phyloP scores from a whole-genome alignment of 2,888 invertebrate species.

The Homarus gammarus region DNA sequence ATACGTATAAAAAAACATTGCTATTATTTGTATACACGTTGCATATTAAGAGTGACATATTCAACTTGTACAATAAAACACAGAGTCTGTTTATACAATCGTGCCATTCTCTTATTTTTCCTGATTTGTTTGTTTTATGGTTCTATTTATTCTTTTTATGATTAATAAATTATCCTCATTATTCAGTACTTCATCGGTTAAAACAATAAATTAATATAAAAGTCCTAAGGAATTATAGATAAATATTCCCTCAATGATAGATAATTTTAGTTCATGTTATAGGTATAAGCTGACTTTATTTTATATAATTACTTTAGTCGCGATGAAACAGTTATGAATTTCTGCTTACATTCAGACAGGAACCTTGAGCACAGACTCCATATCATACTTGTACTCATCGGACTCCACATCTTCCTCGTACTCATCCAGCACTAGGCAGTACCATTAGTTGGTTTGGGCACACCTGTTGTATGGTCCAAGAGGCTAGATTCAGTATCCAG shows the following conservation, averaged over 20 bases:
- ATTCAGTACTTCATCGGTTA: neutral
- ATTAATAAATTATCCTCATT: neutral
- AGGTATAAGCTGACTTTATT: no score
- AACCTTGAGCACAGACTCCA: conserved; percentile 33
- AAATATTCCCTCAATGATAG: no score
- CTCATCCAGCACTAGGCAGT: conserved; percentile 8
- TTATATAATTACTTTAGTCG: neutral
- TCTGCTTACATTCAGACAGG: conserved; percentile 23
- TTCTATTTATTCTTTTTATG: neutral
- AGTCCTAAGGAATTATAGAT: neutral
- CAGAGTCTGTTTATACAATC: no score
- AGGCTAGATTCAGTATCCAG: conserved; percentile 26
- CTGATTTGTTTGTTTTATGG: no score
- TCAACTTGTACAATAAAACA: no score
- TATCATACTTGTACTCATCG: neutral
- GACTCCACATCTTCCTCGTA: conserved; percentile 18
- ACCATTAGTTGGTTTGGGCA: conserved; percentile 25
- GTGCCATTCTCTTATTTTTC: no score
- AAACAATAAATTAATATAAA: neutral
- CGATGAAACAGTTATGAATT: conserved; percentile 6
- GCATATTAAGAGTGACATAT: no score
- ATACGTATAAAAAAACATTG: no score
- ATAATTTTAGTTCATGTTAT: no score
- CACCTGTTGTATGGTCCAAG: conserved; percentile 30
- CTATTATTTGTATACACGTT: no score